These are phyloP conservation scores for Petrocephalus sullivani DNA, from an alignment of 2,797 vertebrate genomes.

Conservation along the genomic window DNA sequence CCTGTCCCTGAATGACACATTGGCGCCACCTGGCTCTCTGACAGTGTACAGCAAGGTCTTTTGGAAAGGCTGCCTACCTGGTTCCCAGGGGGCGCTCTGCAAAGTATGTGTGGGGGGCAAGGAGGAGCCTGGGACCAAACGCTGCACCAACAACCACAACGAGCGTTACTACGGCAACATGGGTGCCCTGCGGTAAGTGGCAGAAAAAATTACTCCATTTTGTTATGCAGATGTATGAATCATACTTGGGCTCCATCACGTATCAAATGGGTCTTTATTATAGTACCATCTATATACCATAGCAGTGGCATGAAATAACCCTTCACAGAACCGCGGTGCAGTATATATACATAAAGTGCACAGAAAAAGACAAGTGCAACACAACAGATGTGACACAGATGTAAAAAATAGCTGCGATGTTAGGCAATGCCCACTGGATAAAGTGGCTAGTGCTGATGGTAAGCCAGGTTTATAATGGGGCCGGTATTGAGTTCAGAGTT, in stretches of 20 bases:
- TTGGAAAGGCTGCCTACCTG: slow-evolving; percentile 88
- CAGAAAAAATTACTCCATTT: not conserved
- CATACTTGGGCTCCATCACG: not conserved
- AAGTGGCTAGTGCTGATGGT: not conserved
- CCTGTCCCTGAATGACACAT: not conserved
- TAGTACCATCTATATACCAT: not conserved
- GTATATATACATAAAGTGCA: not conserved
- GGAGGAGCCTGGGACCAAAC: slow-evolving; percentile 67
- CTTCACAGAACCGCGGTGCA: not conserved
- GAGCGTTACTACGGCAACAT: slow-evolving; percentile 86
- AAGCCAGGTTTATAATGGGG: not conserved
- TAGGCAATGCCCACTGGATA: not conserved
- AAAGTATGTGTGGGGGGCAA: slow-evolving; percentile 82
- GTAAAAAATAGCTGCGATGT: not conserved
- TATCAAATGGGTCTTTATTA: not conserved
- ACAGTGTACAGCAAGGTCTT: slow-evolving; percentile 74
- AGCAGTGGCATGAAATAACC: not conserved
- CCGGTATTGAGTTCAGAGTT: not conserved
- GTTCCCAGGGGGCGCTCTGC: slow-evolving; percentile 72
- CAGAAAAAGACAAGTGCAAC: not conserved
- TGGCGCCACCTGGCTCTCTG: not conserved
- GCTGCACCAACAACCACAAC: slow-evolving; percentile 78
- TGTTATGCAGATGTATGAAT: not conserved
- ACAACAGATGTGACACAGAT: not conserved
- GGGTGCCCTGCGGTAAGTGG: slow-evolving; percentile 74